These are phyloP conservation scores for Mormyrops boulengeri DNA, from an alignment of 2,797 vertebrate genomes.

Conservation along the genomic window DNA sequence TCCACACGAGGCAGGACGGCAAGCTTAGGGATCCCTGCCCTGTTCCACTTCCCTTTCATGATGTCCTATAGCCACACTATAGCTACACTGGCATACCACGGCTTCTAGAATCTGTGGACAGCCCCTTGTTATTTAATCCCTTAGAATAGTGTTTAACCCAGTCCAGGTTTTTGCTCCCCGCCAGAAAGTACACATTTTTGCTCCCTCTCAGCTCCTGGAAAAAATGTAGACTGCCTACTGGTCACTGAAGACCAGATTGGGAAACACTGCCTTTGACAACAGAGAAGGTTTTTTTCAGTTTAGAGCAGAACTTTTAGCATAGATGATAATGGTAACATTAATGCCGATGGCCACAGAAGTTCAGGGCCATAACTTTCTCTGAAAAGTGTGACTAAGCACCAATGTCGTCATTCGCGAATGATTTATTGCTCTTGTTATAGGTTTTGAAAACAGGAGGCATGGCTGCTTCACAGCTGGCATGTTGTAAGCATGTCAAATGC, in stretches of 20 bases:
- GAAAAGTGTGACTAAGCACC: not conserved
- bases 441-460: not conserved
- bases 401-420: not conserved
- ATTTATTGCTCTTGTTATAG: not conserved
- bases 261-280: not conserved
- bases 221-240: not conserved
- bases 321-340: not conserved
- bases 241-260: not conserved
- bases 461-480: not conserved
- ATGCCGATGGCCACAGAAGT: not conserved
- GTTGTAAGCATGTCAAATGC: not conserved
- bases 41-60: not conserved
- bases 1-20: not conserved
- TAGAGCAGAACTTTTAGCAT: not conserved
- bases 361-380: not conserved
- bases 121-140: not conserved
- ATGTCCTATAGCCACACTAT: not conserved
- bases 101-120: not conserved
- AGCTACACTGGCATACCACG: not conserved
- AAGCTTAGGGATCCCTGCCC: not conserved
- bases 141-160: not conserved
- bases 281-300: not conserved
- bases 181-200: not conserved
- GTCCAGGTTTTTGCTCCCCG: not conserved
- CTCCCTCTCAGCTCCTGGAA: not conserved